These are phyloP conservation scores for Coregonus ussuriensis DNA, from an alignment of 2,797 vertebrate genomes.

Conservation along the genomic window DNA sequence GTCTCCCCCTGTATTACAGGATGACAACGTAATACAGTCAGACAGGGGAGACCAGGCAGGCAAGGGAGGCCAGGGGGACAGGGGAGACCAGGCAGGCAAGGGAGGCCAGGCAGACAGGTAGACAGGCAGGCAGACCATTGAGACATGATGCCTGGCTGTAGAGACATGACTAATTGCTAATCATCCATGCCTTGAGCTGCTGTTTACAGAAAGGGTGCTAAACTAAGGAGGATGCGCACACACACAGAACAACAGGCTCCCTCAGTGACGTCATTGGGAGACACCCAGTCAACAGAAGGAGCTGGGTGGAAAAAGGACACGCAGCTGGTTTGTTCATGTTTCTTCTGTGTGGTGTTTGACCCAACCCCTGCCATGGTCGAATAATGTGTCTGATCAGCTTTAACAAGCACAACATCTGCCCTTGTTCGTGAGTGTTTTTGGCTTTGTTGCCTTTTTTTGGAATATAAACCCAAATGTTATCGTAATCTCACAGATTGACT, in stretches of 20 bases:
- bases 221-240: background rate
- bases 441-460: background rate
- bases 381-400: background rate
- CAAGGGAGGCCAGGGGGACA: too few relatives aligned
- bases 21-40: background rate
- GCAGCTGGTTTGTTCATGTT: background rate
- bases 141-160: slow-evolving; percentile 4
- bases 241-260: background rate
- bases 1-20: background rate
- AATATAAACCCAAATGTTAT: slow-evolving; percentile 7
- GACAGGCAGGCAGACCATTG: too few relatives aligned
- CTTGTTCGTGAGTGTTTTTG: background rate
- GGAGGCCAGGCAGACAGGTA: too few relatives aligned
- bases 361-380: background rate
- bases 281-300: slow-evolving; percentile 22
- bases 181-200: background rate
- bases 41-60: too few relatives aligned
- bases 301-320: slow-evolving; percentile 26
- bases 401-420: background rate
- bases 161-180: background rate
- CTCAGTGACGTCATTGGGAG: slow-evolving; percentile 22
- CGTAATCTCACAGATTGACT: slow-evolving; percentile 8
- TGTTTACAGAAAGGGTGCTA: slow-evolving; percentile 23
- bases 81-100: too few relatives aligned
- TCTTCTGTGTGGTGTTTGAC: background rate